These are phyloP conservation scores for Aleadryas rufinucha DNA, from an alignment of 2,113 vertebrate genomes.

Conservation along the genomic window DNA sequence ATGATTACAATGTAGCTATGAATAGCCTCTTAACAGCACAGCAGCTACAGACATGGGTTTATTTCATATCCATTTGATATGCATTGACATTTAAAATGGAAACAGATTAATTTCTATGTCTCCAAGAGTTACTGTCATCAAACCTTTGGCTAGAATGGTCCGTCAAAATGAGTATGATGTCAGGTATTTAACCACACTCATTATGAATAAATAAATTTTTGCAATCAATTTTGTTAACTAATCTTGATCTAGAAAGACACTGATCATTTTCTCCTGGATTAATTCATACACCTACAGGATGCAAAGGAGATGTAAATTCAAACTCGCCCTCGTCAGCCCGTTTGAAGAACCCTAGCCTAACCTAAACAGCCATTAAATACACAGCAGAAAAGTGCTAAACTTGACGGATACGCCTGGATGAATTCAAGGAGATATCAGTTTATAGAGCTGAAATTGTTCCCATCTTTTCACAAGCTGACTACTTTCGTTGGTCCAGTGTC, in stretches of 20 bases:
- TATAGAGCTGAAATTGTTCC: not conserved
- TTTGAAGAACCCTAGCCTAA: not conserved
- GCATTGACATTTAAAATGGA: constrained; percentile 5
- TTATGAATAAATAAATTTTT: not conserved
- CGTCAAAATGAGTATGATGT: not conserved
- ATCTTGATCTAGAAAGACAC: not conserved
- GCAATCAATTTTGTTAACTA: constrained; percentile 5
- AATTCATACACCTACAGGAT: not conserved
- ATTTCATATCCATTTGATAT: not conserved
- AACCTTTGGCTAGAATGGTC: not conserved
- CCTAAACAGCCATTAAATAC: not conserved
- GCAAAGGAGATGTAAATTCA: not conserved
- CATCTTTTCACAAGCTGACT: constrained; percentile 23
- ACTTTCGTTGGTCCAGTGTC: not conserved
- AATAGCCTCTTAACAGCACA: not conserved
- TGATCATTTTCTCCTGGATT: not conserved
- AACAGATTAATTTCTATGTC: constrained; percentile 13
- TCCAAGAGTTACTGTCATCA: not conserved
- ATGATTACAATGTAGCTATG: constrained; percentile 13
- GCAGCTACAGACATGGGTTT: not conserved
- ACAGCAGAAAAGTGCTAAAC: not conserved
- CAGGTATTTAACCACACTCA: not conserved
- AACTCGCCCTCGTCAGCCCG: not conserved
- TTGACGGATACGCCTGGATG: not conserved
- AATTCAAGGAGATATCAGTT: not conserved